Evolutionary conservation across 2,888 invertebrate genomes (phyloP).

Genomic region (Leucania comma): DNA sequence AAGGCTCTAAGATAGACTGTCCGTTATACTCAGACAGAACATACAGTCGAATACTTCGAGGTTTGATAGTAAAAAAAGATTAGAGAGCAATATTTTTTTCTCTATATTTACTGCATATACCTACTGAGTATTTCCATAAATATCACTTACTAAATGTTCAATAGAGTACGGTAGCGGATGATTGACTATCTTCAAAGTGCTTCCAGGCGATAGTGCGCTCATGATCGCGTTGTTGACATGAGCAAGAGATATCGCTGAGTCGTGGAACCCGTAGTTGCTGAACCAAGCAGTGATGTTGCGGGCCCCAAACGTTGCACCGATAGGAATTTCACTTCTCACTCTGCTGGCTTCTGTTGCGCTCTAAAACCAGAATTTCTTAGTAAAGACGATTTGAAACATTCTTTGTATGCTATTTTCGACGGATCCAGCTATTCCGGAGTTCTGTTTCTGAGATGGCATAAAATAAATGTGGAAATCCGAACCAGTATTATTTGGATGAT

Average conservation of each 20-base stretch:
- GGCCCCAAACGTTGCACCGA: conserved; percentile 90
- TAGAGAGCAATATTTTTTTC: neutral
- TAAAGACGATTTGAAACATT: neutral
- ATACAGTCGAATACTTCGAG: neutral
- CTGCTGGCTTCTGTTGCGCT: conserved; percentile 78
- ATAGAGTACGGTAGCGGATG: conserved; percentile 93
- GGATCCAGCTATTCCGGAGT: neutral
- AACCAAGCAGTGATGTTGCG: conserved; percentile 92
- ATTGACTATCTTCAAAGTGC: conserved; percentile 90
- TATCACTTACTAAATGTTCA: conserved; percentile 88
- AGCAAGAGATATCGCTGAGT: conserved; percentile 93
- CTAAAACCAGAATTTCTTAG: conserved; percentile 63
- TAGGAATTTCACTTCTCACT: conserved; percentile 89
- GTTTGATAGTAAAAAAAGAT: neutral
- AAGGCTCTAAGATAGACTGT: neutral
- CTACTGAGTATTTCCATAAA: conserved; percentile 3
- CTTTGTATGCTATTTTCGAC: neutral
- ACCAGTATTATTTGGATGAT: too few relatives aligned
- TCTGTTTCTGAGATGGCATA: neutral
- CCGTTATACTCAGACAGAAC: neutral
- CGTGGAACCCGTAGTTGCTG: conserved; percentile 95
- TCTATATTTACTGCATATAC: too few relatives aligned
- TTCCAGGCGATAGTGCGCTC: conserved; percentile 81
- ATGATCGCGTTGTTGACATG: conserved; percentile 92
- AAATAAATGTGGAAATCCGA: neutral